Conservation (phyloP, 2,113 vertebrate genomes). For the Ptilorrhoa leucosticta region DNA sequence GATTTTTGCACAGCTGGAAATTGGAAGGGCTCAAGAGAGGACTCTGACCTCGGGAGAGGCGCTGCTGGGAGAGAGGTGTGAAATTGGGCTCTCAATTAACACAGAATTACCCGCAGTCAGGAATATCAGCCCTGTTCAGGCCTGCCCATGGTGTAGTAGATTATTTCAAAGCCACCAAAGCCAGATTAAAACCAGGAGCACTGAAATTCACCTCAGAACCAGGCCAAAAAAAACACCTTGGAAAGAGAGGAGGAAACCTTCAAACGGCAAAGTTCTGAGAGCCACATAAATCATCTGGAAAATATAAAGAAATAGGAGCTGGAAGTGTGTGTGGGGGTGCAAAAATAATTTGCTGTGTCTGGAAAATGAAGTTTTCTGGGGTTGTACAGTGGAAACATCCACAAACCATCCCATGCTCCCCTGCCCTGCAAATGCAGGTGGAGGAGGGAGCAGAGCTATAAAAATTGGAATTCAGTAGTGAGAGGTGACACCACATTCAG, state of each 20-base stretch:
- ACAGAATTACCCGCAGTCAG: neutral
- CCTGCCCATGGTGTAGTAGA: neutral
- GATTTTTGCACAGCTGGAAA: neutral
- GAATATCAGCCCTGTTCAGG: neutral
- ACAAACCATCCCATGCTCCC: neutral
- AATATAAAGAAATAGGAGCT: neutral
- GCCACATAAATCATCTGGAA: neutral
- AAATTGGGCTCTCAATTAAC: neutral
- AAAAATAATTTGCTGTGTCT: neutral
- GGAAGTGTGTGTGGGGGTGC: rapidly evolving
- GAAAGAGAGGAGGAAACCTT: neutral
- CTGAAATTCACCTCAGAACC: neutral
- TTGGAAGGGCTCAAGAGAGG: neutral
- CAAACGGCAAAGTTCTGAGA: neutral
- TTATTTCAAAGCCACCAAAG: neutral
- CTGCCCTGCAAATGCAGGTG: neutral
- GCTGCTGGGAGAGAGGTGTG: neutral
- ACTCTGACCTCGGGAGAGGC: neutral
- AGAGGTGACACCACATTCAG: neutral
- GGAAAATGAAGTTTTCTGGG: neutral
- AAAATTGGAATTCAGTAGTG: neutral
- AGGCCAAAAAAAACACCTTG: neutral
- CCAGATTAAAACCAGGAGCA: neutral
- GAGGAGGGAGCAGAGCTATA: neutral
- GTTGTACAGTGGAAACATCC: neutral